phyloP scores from a whole-genome alignment of 1,140 invertebrate species.

The Ceratina australensis region DNA sequence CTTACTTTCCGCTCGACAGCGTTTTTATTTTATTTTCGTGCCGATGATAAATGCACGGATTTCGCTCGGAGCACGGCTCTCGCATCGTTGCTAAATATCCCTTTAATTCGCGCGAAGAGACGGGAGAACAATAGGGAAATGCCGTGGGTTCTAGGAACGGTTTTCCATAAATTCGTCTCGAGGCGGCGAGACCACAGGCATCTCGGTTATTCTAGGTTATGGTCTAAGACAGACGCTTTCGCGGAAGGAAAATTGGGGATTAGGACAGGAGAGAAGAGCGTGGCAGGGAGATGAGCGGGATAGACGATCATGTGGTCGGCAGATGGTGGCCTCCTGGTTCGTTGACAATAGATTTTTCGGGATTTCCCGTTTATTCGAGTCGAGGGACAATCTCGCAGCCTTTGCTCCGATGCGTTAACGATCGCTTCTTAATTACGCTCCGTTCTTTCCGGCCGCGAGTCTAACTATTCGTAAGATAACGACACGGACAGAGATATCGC shows the following conservation, averaged over 20 bases:
- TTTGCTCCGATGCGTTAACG: not conserved
- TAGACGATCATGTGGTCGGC: slow-evolving; percentile 64
- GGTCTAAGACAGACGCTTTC: slow-evolving; percentile 48
- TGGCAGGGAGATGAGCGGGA: slow-evolving; percentile 1
- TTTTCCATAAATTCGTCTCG: slow-evolving; percentile 28
- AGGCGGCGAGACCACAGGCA: slow-evolving; percentile 15
- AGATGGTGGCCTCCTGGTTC: slow-evolving; percentile 65
- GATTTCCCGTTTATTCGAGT: slow-evolving; percentile 43
- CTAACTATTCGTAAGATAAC: not conserved
- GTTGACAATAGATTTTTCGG: slow-evolving; percentile 58
- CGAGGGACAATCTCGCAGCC: not conserved
- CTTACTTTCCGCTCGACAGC: slow-evolving; percentile 29
- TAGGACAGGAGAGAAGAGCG: slow-evolving; percentile 4
- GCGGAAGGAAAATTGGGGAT: slow-evolving; percentile 62
- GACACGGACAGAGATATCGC: not conserved
- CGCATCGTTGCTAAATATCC: slow-evolving; percentile 7
- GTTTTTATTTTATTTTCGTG: slow-evolving; percentile 49
- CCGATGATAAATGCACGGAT: slow-evolving; percentile 43
- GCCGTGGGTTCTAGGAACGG: slow-evolving; percentile 9
- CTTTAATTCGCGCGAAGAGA: not conserved
- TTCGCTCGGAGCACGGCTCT: not conserved
- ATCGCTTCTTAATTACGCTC: not conserved
- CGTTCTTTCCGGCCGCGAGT: not conserved
- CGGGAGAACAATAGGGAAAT: slow-evolving; percentile 16
- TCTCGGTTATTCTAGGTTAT: slow-evolving; percentile 50